Base-by-base conservation (phyloP, 2,888 invertebrate genomes). In the Celastrina argiolus region DNA sequence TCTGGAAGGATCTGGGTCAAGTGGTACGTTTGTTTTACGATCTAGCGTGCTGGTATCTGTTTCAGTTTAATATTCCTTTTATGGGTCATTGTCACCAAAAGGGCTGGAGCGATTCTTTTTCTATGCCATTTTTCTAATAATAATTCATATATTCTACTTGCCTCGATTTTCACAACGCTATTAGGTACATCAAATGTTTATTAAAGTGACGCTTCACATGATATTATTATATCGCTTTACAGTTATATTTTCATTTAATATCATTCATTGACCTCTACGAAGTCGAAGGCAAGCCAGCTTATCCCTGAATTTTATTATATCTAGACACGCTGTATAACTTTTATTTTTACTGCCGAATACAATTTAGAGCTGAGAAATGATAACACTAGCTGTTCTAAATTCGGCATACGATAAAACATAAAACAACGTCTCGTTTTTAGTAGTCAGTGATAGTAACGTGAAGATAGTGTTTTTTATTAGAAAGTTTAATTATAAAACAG, bases 1-100 rank as follows among this genome's bases (percentile, higher is more conserved):
- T 69, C 63, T 65, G 66, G 39, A 59, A 16, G 59, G 58, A 70
- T 67, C 39, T 70, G 66, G 70, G 70, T 66, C 67, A 66, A 67
- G 63, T 56, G 58, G 51, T 65, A 56, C 66, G 58, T 66, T 67
- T 66, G 66, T 67, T 66, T 70, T 61, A 56, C 61, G 39, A 61
- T 61, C 61, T 61, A 14, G 39, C 2, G 10, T 36, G 58, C 31
- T 2, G 36, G 34, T 36, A 61, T 39, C 22, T 61, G 5, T 12
- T 61, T 59, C 22, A 10, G 36, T 10, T 36, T 10, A 31, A 31
- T 31, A 16, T 3, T 28, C 28, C 16, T 16, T 16, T 2, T 8
- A 2, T 22, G 18, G 61, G 36, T 39, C 61, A 39, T 14, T 61
- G 34, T 61, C 61, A 31, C 4, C 31, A 31, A 31, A 4, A 31